phyloP scores from a whole-genome alignment of 2,888 invertebrate species.

The Rhimphoctona megacephalus region DNA sequence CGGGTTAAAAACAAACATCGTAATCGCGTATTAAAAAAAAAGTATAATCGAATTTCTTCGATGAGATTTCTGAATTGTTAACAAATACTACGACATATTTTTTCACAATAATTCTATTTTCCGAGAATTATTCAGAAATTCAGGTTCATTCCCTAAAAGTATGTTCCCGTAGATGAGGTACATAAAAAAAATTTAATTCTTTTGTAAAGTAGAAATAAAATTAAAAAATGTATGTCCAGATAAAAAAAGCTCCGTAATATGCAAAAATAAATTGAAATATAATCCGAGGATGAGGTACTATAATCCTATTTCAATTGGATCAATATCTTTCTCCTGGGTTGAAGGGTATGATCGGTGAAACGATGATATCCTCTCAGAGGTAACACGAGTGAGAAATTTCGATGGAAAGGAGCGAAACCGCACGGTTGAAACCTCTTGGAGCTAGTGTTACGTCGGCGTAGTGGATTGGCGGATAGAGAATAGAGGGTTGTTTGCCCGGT shows the following conservation, averaged over 20 bases:
- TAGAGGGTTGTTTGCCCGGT: slow-evolving; percentile 55
- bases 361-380: slow-evolving; percentile 60
- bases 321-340: slow-evolving; percentile 46
- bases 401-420: background rate
- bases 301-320: slow-evolving; percentile 47
- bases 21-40: too few relatives aligned
- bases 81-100: too few relatives aligned
- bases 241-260: background rate
- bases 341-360: slow-evolving; percentile 26
- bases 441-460: slow-evolving; percentile 23
- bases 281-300: slow-evolving; percentile 9
- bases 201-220: too few relatives aligned
- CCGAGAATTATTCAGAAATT: too few relatives aligned
- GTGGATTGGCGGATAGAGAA: slow-evolving; percentile 16
- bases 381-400: slow-evolving; percentile 37
- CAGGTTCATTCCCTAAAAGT: too few relatives aligned
- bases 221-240: background rate
- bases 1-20: too few relatives aligned
- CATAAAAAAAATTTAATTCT: too few relatives aligned
- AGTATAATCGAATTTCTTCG: too few relatives aligned
- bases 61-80: too few relatives aligned
- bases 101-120: too few relatives aligned
- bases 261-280: slow-evolving; percentile 36
- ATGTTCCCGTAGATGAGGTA: too few relatives aligned
- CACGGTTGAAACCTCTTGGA: slow-evolving; percentile 11